Evolutionary conservation across 2,888 invertebrate species (phyloP), one percentile per base, ranked within the genome.

Genomic region (Pyrocoelia pectoralis): DNA sequence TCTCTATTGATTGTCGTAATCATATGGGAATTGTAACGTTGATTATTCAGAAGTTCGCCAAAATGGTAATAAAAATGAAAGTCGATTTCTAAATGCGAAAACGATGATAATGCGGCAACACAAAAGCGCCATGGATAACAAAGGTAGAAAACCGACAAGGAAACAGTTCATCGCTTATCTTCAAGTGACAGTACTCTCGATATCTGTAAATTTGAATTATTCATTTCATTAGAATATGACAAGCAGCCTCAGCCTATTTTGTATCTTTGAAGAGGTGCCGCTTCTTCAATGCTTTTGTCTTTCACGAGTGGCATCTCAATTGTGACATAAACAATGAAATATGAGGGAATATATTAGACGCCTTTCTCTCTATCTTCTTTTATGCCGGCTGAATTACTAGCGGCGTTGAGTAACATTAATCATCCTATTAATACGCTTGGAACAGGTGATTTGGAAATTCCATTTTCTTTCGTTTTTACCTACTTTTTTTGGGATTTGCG

Each of bases 181-280:
- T 61, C 60, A 56, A 67, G 68, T 65, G 68, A 69, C 70, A 68
- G 65, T 49, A 57, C 60, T 59, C 67, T 59, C 67, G 67, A 64
- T 69, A 69, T 68, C 69, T 65, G 61, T 63, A 67, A 66, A 66
- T 52, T 66, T 71, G 71, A 71, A 71, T 71, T 66, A 71, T 71
- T 71, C 71, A 71, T 71, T 71, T 70, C 70, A 71, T 71, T 71
- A 71, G 71, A 71, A 71, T 71, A 71, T 70, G 68, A 62, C 68
- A 62, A 6, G 24, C 6, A 6, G 58, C 62, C 51, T 62, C 67
- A 40, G 66, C 68, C 68, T 64, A 65, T 69, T 69, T 57, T 64
- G 57, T 66, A 65, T 69, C 65, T 65, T 54, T 61, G 57, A 53
- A 65, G 57, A 61, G 18, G 49, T 28, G 54, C 49, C 57, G 56